Base-by-base conservation (phyloP, 2,113 vertebrate genomes). In the Eira barbara region DNA sequence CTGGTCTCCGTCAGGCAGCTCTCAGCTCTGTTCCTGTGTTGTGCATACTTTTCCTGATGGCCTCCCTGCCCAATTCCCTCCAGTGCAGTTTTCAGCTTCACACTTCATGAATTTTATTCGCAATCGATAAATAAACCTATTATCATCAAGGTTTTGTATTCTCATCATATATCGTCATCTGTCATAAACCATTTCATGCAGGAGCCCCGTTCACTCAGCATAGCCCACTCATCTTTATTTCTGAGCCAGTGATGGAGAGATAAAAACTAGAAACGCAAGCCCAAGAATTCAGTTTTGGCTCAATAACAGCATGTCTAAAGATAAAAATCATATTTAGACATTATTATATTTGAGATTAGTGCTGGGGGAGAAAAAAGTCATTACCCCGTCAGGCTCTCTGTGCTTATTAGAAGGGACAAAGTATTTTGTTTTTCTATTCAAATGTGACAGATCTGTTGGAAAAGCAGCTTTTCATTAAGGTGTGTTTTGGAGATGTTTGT, bases 101-200 rank as follows among this genome's bases (percentile, higher is more conserved):
- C 98, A 98, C 98, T 98, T 98, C 98, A 97, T 98, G 96, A 98
- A 98, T 98, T 99, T 99, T 99, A 99, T 98, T 98, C 98, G 92
- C 97, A 97, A 99, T 98, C 98, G 39, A 99, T 99, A 98, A 98
- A 98, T 98, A 99, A 98, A 97, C 91, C 98, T 98, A 97, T 98
- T 98, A 98, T 97, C 96, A 97, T 95, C 97, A 90, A 61, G 83
- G 91, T 93, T 99, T 98, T 98, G 98, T 98, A 98, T 98, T 98
- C 98, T 98, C 97, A 97, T 98, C 98, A 97, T 98, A 97, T 89
- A 97, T 96, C 0, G 15, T 98, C 97, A 97, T 98, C 98, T 98
- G 98, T 98, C 98, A 98, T 98, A 98, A 98, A 93, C 85, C 80
- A n/a, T 98, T 98, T 89, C 96, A 81, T 42, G 47, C 94, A 55